Conservation (phyloP, 2,888 invertebrate species). For the Drosophila fulvimacula region DNA sequence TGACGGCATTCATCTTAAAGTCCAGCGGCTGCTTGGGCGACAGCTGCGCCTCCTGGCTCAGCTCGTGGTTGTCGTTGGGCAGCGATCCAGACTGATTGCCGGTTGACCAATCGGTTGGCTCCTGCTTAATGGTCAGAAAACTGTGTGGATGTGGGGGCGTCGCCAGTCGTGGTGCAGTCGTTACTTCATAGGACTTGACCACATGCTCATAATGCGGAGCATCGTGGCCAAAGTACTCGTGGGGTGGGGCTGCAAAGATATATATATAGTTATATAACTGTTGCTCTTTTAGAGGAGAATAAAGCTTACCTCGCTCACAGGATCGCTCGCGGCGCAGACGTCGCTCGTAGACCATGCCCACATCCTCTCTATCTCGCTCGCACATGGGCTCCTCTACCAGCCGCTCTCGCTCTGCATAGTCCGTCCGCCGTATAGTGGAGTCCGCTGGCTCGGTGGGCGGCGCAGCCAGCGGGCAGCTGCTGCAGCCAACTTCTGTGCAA, state of each 20-base stretch:
- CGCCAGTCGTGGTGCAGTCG: slow-evolving; percentile 48
- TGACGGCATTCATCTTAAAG: slow-evolving; percentile 75
- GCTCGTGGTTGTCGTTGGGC: slow-evolving; percentile 54
- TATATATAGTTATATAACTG: neutral
- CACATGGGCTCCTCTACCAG: slow-evolving; percentile 58
- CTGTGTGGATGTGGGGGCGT: slow-evolving; percentile 71
- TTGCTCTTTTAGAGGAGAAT: neutral
- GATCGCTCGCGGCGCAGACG: slow-evolving; percentile 64
- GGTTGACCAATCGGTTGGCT: slow-evolving; percentile 89
- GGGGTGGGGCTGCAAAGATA: slow-evolving; percentile 29
- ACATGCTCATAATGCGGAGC: slow-evolving; percentile 70
- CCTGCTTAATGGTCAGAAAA: slow-evolving; percentile 86
- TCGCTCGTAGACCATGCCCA: slow-evolving; percentile 65
- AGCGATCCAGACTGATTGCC: slow-evolving; percentile 45
- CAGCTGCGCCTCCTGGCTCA: slow-evolving; percentile 42
- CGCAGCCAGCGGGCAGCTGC: slow-evolving; percentile 67
- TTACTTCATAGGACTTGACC: slow-evolving; percentile 51
- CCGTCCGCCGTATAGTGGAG: slow-evolving; percentile 57
- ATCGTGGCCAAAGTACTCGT: slow-evolving; percentile 70
- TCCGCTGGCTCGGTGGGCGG: slow-evolving; percentile 54
- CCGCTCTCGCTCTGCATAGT: slow-evolving; percentile 62
- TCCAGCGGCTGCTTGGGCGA: slow-evolving; percentile 80
- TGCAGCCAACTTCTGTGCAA: slow-evolving; percentile 76
- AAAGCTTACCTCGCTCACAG: slow-evolving; percentile 57
- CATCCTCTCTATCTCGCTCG: slow-evolving; percentile 68